phyloP scores from a whole-genome alignment of 2,113 vertebrate genomes.

The Solea senegalensis region DNA sequence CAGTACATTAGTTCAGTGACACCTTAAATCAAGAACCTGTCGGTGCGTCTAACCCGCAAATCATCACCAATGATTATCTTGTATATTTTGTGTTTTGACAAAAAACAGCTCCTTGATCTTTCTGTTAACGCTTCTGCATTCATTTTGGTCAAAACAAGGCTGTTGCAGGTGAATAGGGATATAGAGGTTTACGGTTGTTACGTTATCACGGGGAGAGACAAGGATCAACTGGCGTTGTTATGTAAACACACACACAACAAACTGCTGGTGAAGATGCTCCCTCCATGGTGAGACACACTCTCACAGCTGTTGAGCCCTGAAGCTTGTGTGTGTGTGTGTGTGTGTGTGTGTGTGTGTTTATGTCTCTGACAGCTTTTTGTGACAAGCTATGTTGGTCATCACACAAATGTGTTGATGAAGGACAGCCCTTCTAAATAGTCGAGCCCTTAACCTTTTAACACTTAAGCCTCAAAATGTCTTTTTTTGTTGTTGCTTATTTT shows the following conservation, averaged over 20 bases:
- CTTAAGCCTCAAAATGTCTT: too few relatives aligned
- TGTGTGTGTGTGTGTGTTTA: neutral
- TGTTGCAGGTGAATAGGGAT: neutral
- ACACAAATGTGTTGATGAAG: too few relatives aligned
- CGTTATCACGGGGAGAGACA: neutral
- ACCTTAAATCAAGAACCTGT: too few relatives aligned
- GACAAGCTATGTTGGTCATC: neutral
- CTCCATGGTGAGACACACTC: constrained; percentile 7
- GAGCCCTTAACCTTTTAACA: too few relatives aligned
- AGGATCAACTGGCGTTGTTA: constrained; percentile 7
- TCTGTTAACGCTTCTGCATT: constrained; percentile 3
- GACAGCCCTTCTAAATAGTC: too few relatives aligned
- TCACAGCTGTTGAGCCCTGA: neutral
- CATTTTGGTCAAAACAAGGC: neutral
- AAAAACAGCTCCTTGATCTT: too few relatives aligned
- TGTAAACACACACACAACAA: neutral
- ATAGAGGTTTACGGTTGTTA: neutral
- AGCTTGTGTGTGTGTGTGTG: neutral
- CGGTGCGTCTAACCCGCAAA: too few relatives aligned
- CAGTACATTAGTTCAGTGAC: too few relatives aligned
- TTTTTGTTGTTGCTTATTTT: too few relatives aligned
- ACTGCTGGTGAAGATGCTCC: neutral
- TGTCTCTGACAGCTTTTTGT: neutral
- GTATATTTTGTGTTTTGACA: too few relatives aligned
- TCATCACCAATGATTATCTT: too few relatives aligned